Base-by-base conservation (phyloP, 1,140 invertebrate genomes). In the Papilio dardanus region DNA sequence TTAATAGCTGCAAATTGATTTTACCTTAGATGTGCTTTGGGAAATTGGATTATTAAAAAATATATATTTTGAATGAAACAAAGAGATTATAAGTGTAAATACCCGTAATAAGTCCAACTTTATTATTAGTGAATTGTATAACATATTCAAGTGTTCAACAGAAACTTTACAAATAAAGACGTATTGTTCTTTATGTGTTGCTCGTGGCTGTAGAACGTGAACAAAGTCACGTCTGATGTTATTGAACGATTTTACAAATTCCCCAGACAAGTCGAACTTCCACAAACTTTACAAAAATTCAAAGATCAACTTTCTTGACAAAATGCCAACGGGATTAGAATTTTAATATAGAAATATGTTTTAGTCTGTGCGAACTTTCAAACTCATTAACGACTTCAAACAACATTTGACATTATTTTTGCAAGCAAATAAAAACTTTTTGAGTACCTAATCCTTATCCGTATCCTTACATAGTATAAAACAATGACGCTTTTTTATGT, bases 251-350 rank as follows among this genome's bases (percentile, higher is more conserved):
- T 28, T n/a, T 69, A 69, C n/a, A 40, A 69, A 40, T 69, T 69
- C 35, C 35, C 35, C 35, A 35, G 35, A 69, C 67, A 37, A 8
- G 21, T 8, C 35, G 35, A 37, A 69, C 31, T 69, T 40, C 19
- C 10, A 40, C 6, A 40, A 40, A 33, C 21, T 37, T 69, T 24
- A 42, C 7, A 69, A 69, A 69, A 69, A 40, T 69, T 69, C 67
- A 35, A 19, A 35, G 67, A 69, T 37, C 19, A 69, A 69, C 19
- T 69, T 69, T 28, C 21, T 21, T 69, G 33, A 35, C 65, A 67
- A 33, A 69, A 69, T 24, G 21, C 33, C 35, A 69, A 69, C 67
- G 67, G n/a, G 67, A 69, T 69, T 40, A 69, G 67, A 69, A 69
- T 69, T 42, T 69, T 69, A 69, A 69, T 69, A 14, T 19, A 40